A percentile compares a stretch with the other conserved stretches of the same genome.
Evolutionary conservation across 1,140 invertebrate genomes (phyloP).

Genomic region (Yoshiicerus persimilis): DNA sequence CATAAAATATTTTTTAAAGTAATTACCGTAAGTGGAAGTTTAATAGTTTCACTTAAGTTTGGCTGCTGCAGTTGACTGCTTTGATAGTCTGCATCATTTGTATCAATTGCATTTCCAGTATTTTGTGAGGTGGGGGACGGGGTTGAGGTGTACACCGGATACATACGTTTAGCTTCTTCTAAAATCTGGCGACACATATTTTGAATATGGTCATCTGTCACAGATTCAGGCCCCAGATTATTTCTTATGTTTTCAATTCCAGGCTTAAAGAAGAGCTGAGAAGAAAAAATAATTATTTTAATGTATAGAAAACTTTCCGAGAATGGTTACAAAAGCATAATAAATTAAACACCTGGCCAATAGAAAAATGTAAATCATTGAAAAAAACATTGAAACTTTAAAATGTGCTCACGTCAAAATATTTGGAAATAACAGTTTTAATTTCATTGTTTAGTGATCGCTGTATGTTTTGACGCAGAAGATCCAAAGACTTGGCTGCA

Average conservation of each 20-base stretch:
- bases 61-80: conserved; percentile 30
- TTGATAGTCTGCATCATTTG: conserved; percentile 40
- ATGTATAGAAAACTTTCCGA: too few relatives aligned
- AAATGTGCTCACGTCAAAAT: conserved; percentile 64
- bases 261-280: conserved; percentile 73
- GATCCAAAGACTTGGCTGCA: conserved; percentile 59
- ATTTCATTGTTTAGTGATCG: conserved; percentile 75
- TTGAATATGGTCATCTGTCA: conserved; percentile 72
- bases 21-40: conserved; percentile 44
- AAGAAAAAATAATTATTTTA: too few relatives aligned
- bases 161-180: conserved; percentile 74
- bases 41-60: conserved; percentile 37
- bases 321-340: too few relatives aligned
- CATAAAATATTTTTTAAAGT: background rate
- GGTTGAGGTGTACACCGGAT: conserved; percentile 52
- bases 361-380: background rate
- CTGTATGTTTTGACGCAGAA: conserved; percentile 73
- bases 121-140: conserved; percentile 42
- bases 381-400: conserved; percentile 10
- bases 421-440: conserved; percentile 71
- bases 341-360: too few relatives aligned
- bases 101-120: conserved; percentile 45
- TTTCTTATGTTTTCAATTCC: conserved; percentile 74
- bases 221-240: conserved; percentile 71
- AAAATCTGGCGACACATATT: conserved; percentile 73